Base-by-base conservation (phyloP, 2,888 invertebrate species). In the Sabatieria punctata region DNA sequence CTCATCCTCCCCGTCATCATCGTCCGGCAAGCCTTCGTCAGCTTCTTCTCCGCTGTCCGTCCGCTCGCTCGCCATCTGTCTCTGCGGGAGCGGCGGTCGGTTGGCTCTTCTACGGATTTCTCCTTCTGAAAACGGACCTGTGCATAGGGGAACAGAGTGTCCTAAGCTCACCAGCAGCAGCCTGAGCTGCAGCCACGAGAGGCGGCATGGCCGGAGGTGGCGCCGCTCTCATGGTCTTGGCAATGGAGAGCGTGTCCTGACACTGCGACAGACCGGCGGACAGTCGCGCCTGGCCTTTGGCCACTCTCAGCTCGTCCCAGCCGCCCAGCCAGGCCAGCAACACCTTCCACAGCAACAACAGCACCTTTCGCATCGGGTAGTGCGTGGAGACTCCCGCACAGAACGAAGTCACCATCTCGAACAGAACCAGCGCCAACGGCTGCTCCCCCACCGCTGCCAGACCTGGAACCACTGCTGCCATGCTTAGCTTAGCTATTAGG, bases 331-430 rank as follows among this genome's bases (percentile, higher is more conserved):
- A 62, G 53, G 91, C 79, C 44, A 99, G 72, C 48, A 93, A 77
- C 11, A 86, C 77, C 72, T 97, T 97, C 97, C 97, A 97, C 1
- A 93, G 67, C 19, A 97, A 71, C 41, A 99, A 71, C 19, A 99
- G 73, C 11, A 95, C 85, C 71, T 97, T 99, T 67, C 91, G 93
- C 78, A 97, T 93, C 2, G 97, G 97, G 70, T 89, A 95, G 71
- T 95, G 91, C 19, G 93, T 88, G 4, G 86, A 83, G 24, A 82
- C 79, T 1, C 93, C 93, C 57, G 86, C 85, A 69, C 95, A 95
- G 65, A 95, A 88, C 56, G 82, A 78, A 27, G 89, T 89, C 25
- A 95, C 85, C 93, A 97, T 93, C 53, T 84, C 81, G 49, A 97
- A 75, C 45, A 97, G 73, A 61, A 86, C 84, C 2, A 91, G 79